Evolutionary conservation across 2,888 invertebrate species (phyloP), one percentile per base, ranked within the genome.

Genomic region (Latrodectus hesperus): DNA sequence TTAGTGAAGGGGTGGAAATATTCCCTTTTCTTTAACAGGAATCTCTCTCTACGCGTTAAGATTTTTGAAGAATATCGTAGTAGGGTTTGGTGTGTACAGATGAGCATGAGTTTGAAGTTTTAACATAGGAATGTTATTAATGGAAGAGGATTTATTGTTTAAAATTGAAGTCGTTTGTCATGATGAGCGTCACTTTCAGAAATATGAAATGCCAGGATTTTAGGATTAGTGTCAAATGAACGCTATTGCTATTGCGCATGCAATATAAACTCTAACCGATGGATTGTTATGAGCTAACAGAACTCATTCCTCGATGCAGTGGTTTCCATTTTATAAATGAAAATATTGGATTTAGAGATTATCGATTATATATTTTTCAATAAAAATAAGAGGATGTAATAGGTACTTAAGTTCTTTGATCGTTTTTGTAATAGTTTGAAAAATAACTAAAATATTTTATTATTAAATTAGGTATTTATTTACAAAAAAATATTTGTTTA

Each of bases 81-180:
- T 38, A 84, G 67, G 26, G 67, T 68, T 51, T 16, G 64, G 22
- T 65, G 26, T 72, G 22, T 51, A 75, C 60, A 17, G 68, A 55
- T 75, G 65, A 77, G 67, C 22, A 73, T 51, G 12, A 16, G n/a
- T 81, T n/a, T 17, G 38, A 76, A 83, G 76, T 83, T 83, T 76
- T 55, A 17, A 64, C 38, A 55, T 75, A 49, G 17, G 53, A 53
- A 71, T 76, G 64, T 84, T 84, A 84, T 84, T 84, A 84, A 84
- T 84, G 84, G 67, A 52, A 72, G 49, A 73, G 84, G 84, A 84
- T 84, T 84, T 84, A 84, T 84, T 84, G 84, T 84, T 84, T 77
- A 78, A 84, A 84, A 78, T 84, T 84, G 84, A 26, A 78, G 84
- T 78, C 84, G 67, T 84, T 78, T 77, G 84, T 84, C 78, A 78